Evolutionary conservation across 2,888 invertebrate genomes (phyloP), one percentile per base, ranked within the genome.

Genomic region (Ferrisia virgata): DNA sequence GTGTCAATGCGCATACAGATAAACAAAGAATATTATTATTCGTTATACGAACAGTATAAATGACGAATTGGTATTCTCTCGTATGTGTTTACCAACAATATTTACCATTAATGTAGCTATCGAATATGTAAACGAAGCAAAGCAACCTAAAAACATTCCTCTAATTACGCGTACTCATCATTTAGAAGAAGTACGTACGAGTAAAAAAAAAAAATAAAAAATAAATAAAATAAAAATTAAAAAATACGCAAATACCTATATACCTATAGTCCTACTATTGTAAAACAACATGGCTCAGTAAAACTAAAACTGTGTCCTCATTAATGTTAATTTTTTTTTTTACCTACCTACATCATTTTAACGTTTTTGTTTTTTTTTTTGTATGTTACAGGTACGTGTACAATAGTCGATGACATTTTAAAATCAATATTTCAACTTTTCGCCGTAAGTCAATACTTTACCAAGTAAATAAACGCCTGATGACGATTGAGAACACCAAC

Each of bases 341-440:
- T 39, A 39, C 11, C 11, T 5, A 39, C n/a, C 69, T n/a, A 69
- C 22, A 69, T n/a, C 31, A 6, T 31, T 69, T 36, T 76, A 64
- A 76, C 36, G 72, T 76, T 76, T n/a, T 33, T 76, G 28, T 76
- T 76, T 36, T 76, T 33, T 76, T 47, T 80, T 47, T 53, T 25
- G 33, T 72, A 1, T 80, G 53, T 80, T 80, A 28, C 80, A 80
- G 80, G 80, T 80, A 80, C 33, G 80, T 80, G 22, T 47, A 47
- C 18, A 8, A 13, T 80, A 25, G 47, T 43, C 31, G 22, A 53
- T 47, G 47, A 80, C 25, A 33, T 80, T 80, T 33, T 53, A 53
- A 80, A 53, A 80, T 47, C 53, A 28, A 76, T 76, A 76, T 76
- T 40, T 78, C 36, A 79, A 39, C 39, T 79, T 79, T 43, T 79